phyloP scores from a whole-genome alignment of 1,140 invertebrate genomes.

The Drosophila erecta region DNA sequence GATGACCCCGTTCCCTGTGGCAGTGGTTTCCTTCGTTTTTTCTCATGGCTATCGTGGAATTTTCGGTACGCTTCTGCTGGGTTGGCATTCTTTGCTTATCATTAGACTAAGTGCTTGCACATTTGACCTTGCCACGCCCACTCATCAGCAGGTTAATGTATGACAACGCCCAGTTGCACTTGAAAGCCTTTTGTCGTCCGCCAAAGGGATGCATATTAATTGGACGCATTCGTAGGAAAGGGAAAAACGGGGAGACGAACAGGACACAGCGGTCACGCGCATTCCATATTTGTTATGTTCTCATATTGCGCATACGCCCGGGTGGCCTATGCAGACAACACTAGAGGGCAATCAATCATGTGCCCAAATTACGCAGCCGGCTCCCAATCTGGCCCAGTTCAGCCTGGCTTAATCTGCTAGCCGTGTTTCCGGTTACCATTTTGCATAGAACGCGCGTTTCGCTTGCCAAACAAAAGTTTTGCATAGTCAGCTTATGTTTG shows the following conservation, averaged over 20 bases:
- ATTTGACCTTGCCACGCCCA: constrained; percentile 41
- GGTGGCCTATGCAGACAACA: constrained; percentile 12
- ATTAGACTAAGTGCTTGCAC: constrained; percentile 54
- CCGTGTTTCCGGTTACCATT: constrained; percentile 68
- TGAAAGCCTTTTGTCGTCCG: constrained; percentile 44
- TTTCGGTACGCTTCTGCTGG: constrained; percentile 3
- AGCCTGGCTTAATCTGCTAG: constrained; percentile 1
- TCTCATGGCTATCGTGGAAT: constrained; percentile 19
- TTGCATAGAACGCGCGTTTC: constrained; percentile 56
- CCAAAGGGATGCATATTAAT: constrained; percentile 69
- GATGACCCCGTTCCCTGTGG: neutral
- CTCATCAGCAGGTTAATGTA: constrained; percentile 26
- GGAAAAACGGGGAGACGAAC: neutral
- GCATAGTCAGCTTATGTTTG: constrained; percentile 44
- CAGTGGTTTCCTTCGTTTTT: constrained; percentile 2
- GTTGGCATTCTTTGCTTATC: constrained; percentile 38
- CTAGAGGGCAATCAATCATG: constrained; percentile 71
- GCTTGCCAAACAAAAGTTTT: constrained; percentile 59
- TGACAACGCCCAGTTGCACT: constrained; percentile 47
- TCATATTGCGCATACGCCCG: constrained; percentile 67
- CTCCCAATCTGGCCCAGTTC: constrained; percentile 22
- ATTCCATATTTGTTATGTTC: constrained; percentile 67
- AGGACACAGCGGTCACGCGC: constrained; percentile 47
- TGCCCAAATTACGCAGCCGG: constrained; percentile 58
- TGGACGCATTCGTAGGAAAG: constrained; percentile 3